These are phyloP conservation scores for Zaprionus ghesquierei DNA, from an alignment of 1,140 invertebrate species.

Conservation along the genomic window DNA sequence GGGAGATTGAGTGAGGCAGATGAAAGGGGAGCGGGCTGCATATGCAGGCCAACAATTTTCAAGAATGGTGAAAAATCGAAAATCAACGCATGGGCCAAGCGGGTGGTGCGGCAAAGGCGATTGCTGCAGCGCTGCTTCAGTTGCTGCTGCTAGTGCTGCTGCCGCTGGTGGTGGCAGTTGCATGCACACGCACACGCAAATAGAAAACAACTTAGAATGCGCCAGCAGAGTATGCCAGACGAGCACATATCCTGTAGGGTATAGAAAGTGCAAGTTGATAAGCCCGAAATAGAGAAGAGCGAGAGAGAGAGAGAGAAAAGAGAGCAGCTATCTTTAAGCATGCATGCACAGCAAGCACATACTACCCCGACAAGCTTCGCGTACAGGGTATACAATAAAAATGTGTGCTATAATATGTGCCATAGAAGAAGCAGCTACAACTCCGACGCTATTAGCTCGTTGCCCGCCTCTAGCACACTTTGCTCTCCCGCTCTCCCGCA, in stretches of 20 bases:
- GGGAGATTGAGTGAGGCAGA: not conserved
- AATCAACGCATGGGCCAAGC: conserved; percentile 59
- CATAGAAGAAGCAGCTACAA: conserved; percentile 25
- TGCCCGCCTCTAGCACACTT: not conserved
- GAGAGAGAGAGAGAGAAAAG: not conserved
- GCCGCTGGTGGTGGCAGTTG: conserved; percentile 17
- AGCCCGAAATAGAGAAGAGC: not conserved
- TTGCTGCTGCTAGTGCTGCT: not conserved
- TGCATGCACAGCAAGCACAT: too few species aligned
- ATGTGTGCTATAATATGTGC: conserved; percentile 31
- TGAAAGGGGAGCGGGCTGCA: too few species aligned
- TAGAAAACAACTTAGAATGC: conserved; percentile 25
- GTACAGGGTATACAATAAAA: conserved; percentile 23
- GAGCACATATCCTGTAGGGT: not conserved
- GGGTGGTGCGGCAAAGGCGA: conserved; percentile 26
- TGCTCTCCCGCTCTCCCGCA: not conserved
- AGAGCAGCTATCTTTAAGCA: too few species aligned
- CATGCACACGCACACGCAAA: conserved; percentile 44
- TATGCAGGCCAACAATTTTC: conserved; percentile 39
- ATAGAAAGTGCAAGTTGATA: not conserved
- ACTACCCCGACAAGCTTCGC: not conserved
- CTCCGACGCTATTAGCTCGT: conserved; percentile 2
- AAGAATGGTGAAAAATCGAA: conserved; percentile 77
- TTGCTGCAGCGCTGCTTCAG: not conserved
- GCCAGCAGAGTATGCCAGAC: not conserved